Evolutionary conservation across 2,113 vertebrate genomes (phyloP), one percentile per base, ranked within the genome.

Genomic region (Candoia aspera): DNA sequence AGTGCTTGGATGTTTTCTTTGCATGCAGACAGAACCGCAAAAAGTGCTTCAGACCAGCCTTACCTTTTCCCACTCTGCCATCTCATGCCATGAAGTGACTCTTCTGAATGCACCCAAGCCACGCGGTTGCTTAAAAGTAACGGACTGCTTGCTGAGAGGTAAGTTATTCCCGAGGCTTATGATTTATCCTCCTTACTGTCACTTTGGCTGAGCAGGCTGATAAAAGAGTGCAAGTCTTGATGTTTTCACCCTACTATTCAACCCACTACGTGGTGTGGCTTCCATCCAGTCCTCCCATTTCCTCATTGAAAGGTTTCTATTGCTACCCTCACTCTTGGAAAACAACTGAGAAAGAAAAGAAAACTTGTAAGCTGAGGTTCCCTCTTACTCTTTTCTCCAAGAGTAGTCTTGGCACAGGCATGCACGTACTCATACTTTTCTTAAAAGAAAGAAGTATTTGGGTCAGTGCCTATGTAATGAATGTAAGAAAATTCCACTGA

Each of bases 81-180:
- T 90, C 92, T 59, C 26, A 2, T 83, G 26, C 15, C 54, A 29
- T 0, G 49, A 93, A 94, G 91, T 62, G 91, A 24, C 87, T 85
- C 91, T 95, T 26, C 85, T 91, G 42, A 91, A 53, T 11, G 64
- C 93, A 86, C 10, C 64, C 93, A 92, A 95, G 95, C 90, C 42
- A 68, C 55, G 92, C 60, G 73, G 85, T 37, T 89, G 9, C 12
- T 79, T 60, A 21, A 3, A 59, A 53, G 29, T 15, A 64, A 91
- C 6, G 55, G 92, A 92, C 54, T 62, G 46, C 49, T 92, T 90
- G 89, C 54, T 91, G 55, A 33, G 29, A 93, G 37, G 33, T 46
- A 91, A 73, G 89, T 1, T 23, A 15, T 46, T 90, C 46, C 86
- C n/a, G 0, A 8, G 10, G 5, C 2, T 90, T 95, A 12, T 9